Conservation (phyloP, 2,113 vertebrate genomes). For the Anoura caudifer region DNA sequence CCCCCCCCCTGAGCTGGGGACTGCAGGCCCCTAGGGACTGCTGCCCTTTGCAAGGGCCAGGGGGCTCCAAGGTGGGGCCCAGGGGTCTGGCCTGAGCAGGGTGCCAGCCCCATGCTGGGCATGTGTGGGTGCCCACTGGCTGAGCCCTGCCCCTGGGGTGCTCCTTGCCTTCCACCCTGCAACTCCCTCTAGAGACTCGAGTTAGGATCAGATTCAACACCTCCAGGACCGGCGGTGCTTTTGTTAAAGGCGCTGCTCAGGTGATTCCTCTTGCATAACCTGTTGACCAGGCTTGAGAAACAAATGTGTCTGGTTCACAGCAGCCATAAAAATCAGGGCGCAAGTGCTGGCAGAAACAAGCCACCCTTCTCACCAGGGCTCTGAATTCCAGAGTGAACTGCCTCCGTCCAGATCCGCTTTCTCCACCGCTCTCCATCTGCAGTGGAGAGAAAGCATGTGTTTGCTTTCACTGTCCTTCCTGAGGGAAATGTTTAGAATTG, state of each 20-base stretch:
- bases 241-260: background rate
- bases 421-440: background rate
- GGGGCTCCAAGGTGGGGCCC: background rate
- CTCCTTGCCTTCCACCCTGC: background rate
- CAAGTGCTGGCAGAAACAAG: background rate
- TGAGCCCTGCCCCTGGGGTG: background rate
- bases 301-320: background rate
- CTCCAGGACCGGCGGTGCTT: background rate
- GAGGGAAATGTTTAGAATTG: background rate
- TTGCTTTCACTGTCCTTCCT: background rate
- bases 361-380: background rate
- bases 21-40: background rate
- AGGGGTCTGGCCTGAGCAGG: background rate
- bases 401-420: background rate
- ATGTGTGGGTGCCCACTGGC: accelerated
- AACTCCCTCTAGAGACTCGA: background rate
- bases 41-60: background rate
- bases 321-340: background rate
- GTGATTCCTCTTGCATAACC: background rate
- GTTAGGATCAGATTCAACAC: background rate
- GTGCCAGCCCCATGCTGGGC: background rate
- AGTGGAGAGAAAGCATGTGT: background rate
- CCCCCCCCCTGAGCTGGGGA: background rate
- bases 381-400: background rate
- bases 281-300: background rate